Evolutionary conservation across 2,797 vertebrate genomes (phyloP).

Genomic region (Trachurus trachurus): DNA sequence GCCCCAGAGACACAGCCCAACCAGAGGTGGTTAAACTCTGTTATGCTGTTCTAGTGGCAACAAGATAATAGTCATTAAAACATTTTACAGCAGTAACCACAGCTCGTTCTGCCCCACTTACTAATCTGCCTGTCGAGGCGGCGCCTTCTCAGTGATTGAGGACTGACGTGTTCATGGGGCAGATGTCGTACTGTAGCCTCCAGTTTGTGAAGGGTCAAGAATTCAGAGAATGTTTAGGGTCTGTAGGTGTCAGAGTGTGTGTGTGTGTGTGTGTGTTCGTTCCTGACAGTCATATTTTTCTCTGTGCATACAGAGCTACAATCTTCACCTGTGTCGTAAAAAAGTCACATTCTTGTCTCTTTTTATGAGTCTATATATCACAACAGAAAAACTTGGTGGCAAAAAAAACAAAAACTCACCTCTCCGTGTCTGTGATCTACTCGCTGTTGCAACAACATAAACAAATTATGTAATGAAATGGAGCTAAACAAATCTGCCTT

Average conservation of each 20-base stretch:
- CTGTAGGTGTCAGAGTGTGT: not conserved
- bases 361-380: not conserved
- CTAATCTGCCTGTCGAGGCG: constrained; percentile 9
- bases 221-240: constrained; percentile 32
- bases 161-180: not conserved
- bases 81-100: constrained; percentile 8
- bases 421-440: not conserved
- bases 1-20: not conserved
- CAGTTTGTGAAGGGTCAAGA: not conserved
- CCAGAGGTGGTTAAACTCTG: constrained; percentile 14
- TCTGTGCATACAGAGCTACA: not conserved
- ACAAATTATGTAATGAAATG: too few relatives aligned
- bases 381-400: not conserved
- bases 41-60: constrained; percentile 1
- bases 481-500: not conserved
- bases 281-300: not conserved
- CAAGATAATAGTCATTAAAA: constrained; percentile 14
- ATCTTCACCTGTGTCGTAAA: constrained; percentile 22
- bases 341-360: constrained; percentile 5
- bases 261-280: not conserved
- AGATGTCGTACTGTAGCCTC: not conserved
- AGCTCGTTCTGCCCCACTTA: constrained; percentile 1
- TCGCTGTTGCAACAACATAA: not conserved
- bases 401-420: not conserved
- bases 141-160: not conserved